These are phyloP conservation scores for Catharus ustulatus DNA, from an alignment of 2,797 vertebrate genomes.

Conservation along the genomic window DNA sequence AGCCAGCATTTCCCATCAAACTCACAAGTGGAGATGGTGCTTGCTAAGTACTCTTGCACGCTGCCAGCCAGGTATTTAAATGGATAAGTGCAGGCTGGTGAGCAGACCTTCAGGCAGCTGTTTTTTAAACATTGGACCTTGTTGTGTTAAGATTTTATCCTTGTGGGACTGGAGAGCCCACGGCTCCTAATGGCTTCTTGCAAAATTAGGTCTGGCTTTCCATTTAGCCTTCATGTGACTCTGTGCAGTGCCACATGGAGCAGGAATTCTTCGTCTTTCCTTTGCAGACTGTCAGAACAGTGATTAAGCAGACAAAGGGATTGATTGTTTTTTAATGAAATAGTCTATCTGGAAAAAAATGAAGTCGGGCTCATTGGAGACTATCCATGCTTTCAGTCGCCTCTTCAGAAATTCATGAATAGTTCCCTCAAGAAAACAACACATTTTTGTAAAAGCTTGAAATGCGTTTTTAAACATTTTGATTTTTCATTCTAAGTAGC, in stretches of 20 bases:
- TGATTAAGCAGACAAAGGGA: conserved; percentile 71
- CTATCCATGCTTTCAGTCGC: conserved; percentile 46
- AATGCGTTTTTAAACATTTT: conserved; percentile 55
- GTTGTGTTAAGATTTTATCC: conserved; percentile 21
- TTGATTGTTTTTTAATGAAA: conserved; percentile 73
- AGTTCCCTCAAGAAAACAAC: conserved; percentile 57
- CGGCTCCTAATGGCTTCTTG: background rate
- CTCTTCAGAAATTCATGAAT: conserved; percentile 67
- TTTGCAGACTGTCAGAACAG: conserved; percentile 65
- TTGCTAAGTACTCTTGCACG: background rate
- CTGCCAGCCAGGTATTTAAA: background rate
- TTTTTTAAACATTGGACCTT: background rate
- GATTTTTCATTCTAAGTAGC: conserved; percentile 50
- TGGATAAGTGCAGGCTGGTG: background rate
- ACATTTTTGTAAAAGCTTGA: conserved; percentile 44
- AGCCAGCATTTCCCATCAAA: background rate
- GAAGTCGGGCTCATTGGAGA: conserved; percentile 31
- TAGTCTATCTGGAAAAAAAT: conserved; percentile 66
- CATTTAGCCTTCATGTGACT: conserved; percentile 57
- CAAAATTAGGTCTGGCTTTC: conserved; percentile 56
- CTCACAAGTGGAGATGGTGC: background rate
- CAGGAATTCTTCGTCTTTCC: conserved; percentile 55
- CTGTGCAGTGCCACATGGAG: background rate
- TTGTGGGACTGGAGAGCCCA: background rate
- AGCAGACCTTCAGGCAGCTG: background rate